A percentile compares a stretch with the other conserved stretches of the same genome.
Evolutionary conservation across 2,888 invertebrate genomes (phyloP).

Genomic region (Nomada goodeniana): DNA sequence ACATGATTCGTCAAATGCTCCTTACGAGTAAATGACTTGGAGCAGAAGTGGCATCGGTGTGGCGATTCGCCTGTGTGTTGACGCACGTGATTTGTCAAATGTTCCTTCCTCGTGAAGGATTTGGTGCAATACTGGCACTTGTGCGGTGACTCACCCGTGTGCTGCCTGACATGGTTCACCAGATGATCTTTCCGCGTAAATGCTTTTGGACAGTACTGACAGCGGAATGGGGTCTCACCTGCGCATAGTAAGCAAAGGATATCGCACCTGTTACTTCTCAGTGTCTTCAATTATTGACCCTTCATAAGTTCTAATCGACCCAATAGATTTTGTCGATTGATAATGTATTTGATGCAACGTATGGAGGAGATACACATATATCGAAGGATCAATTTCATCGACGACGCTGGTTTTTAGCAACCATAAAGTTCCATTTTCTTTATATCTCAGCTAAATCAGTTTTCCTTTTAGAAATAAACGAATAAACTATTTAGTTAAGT

Average conservation of each 20-base stretch:
- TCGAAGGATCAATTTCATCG: background rate
- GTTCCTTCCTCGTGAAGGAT: conserved; percentile 92
- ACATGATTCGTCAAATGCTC: conserved; percentile 95
- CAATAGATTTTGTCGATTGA: conserved; percentile 68
- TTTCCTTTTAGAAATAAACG: too few species aligned
- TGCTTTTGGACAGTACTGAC: conserved; percentile 94
- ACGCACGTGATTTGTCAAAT: conserved; percentile 93
- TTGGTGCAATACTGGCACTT: conserved; percentile 92
- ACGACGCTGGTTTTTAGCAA: background rate
- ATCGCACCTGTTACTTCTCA: conserved; percentile 60
- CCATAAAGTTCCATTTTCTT: too few species aligned
- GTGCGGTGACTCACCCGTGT: conserved; percentile 92
- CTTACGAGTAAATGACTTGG: conserved; percentile 93
- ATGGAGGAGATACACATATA: conserved; percentile 46
- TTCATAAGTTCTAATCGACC: conserved; percentile 66
- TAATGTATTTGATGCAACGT: conserved; percentile 63
- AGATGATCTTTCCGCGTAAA: conserved; percentile 94
- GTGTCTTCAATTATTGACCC: background rate
- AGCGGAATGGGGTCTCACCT: conserved; percentile 91
- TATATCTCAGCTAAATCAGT: too few species aligned
- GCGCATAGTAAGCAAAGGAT: conserved; percentile 67
- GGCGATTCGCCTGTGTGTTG: conserved; percentile 96
- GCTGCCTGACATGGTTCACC: conserved; percentile 90
- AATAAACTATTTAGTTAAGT: too few species aligned
- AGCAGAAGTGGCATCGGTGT: conserved; percentile 93